Evolutionary conservation across 2,113 vertebrate genomes (phyloP).

Genomic region (Cheirogaleus medius): DNA sequence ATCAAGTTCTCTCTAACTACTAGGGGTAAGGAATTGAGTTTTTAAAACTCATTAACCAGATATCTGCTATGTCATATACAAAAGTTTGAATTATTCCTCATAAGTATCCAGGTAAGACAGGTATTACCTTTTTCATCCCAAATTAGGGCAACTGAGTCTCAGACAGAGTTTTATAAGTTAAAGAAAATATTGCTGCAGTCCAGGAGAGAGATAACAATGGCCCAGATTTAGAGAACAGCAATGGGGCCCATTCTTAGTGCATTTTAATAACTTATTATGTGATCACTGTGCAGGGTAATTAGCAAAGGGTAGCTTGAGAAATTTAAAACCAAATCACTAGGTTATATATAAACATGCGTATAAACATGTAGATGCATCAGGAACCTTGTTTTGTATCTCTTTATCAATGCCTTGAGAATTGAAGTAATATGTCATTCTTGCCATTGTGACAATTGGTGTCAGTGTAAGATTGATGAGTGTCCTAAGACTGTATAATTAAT

Average conservation of each 20-base stretch:
- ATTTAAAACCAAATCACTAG: neutral
- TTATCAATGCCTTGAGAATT: neutral
- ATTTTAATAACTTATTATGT: neutral
- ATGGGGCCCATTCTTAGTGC: neutral
- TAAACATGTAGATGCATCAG: neutral
- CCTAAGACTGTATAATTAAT: neutral
- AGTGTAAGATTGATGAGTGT: neutral
- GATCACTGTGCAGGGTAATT: neutral
- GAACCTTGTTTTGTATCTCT: neutral
- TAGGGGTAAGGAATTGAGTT: neutral
- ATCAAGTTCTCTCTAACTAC: neutral
- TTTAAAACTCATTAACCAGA: neutral
- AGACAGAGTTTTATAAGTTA: neutral
- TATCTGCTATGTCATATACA: neutral
- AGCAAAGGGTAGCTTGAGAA: neutral
- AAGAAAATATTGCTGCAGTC: neutral
- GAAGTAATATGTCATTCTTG: neutral
- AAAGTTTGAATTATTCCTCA: neutral
- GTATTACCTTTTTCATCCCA: neutral
- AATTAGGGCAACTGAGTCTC: neutral
- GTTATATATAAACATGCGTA: neutral
- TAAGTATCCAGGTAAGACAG: neutral
- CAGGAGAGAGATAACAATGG: neutral
- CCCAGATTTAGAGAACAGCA: neutral
- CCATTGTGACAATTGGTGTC: neutral